phyloP scores from a whole-genome alignment of 2,888 invertebrate species.

The Keiferia lycopersicella region DNA sequence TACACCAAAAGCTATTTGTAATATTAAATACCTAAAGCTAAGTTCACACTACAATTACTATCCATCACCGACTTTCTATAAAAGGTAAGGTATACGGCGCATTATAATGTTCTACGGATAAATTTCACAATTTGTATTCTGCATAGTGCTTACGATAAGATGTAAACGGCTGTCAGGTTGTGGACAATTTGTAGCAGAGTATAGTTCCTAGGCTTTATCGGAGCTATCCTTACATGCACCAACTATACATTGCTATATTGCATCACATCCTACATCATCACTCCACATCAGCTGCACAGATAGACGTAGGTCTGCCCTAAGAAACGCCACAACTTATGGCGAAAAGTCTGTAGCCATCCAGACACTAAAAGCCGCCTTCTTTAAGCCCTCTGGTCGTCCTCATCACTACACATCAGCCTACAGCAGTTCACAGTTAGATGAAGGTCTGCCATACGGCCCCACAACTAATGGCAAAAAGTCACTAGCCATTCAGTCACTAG shows the following conservation, averaged over 20 bases:
- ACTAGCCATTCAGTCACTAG: too few species aligned
- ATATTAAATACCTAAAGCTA: background rate
- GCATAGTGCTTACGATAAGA: slow-evolving; percentile 12
- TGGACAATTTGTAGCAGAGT: background rate
- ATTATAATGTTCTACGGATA: slow-evolving; percentile 1
- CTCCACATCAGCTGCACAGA: too few species aligned
- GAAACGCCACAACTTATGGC: too few species aligned
- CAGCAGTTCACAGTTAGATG: too few species aligned
- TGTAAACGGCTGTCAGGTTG: slow-evolving; percentile 12
- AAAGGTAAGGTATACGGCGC: slow-evolving; percentile 11
- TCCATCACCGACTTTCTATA: slow-evolving; percentile 18
- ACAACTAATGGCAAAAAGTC: too few species aligned
- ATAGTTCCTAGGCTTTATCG: background rate
- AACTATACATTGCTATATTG: background rate
- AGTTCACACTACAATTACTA: slow-evolving; percentile 12
- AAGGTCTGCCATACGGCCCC: too few species aligned
- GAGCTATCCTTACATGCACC: background rate
- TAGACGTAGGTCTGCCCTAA: too few species aligned
- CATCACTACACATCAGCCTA: too few species aligned
- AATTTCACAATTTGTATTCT: slow-evolving; percentile 19
- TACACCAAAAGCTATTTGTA: background rate
- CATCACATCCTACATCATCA: background rate
- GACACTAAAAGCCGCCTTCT: too few species aligned
- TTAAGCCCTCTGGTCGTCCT: too few species aligned
- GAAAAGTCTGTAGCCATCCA: too few species aligned